Evolutionary conservation across 2,888 invertebrate species (phyloP), one percentile per base, ranked within the genome.

Genomic region (Scelioninae gen. 1): DNA sequence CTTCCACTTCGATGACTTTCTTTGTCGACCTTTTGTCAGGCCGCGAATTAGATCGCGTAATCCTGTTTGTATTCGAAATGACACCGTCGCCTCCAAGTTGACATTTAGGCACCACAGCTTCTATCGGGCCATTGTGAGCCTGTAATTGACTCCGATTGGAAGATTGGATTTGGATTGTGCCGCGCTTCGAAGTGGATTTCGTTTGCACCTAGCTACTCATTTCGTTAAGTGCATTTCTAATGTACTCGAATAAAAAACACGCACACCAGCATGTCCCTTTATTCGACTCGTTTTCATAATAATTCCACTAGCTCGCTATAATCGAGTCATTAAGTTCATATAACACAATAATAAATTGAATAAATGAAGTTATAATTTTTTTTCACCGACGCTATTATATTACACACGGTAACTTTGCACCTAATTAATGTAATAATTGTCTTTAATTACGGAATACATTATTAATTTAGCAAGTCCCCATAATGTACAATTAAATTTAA

Each of bases 141-240:
- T 86, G 90, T 92, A 92, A 92, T 92, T 92, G 92, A 92, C 90
- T 91, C 90, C 90, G 92, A 92, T 91, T 91, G 90, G 90, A 91
- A 90, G 89, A 91, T 91, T 91, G 91, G 89, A 92, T 90, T 90
- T 90, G 91, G 89, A 92, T 92, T 88, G 88, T 88, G 84, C 80
- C 79, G 84, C 86, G 86, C 81, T 88, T 86, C 87, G 84, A 85
- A 86, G 89, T 88, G 87, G 88, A 89, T 90, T 91, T 90, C 88
- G 89, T 90, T 91, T 90, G 88, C 89, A 88, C 88, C 85, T 86
- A 88, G 86, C 88, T 87, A 88, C 88, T 88, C 89, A 90, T 90
- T 92, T 91, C 88, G 91, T 91, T 92, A 90, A 89, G 91, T 89
- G 88, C 91, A 90, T 90, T 91, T 89, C 89, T 89, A 85, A 79